Conservation (phyloP, 1,140 invertebrate genomes). For the Monomorium pharaonis region DNA sequence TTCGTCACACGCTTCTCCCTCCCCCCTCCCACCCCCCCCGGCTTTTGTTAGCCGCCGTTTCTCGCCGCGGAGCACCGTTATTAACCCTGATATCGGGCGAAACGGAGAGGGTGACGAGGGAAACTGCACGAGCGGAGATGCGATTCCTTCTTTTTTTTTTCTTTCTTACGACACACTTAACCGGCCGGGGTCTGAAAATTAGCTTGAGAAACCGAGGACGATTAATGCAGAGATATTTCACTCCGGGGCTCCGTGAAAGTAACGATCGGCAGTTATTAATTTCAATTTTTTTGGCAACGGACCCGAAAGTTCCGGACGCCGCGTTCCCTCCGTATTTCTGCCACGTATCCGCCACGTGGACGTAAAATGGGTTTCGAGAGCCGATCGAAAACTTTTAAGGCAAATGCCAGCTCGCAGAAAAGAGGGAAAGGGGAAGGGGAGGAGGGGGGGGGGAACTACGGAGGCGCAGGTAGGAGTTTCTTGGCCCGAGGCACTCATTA, state of each 20-base stretch:
- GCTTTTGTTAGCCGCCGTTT: slow-evolving; percentile 5
- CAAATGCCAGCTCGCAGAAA: too few relatives aligned
- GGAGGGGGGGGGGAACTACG: slow-evolving; percentile 19
- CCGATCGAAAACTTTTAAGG: not conserved
- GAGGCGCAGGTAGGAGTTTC: slow-evolving; percentile 67
- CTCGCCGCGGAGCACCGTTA: not conserved
- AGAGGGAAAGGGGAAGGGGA: too few relatives aligned
- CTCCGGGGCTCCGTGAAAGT: not conserved
- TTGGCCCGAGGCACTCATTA: slow-evolving; percentile 71
- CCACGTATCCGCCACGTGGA: not conserved
- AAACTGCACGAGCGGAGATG: not conserved
- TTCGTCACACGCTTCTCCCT: not conserved
- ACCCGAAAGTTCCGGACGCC: not conserved
- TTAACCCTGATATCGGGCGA: slow-evolving; percentile 16
- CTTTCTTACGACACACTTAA: too few relatives aligned
- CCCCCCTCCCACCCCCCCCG: not conserved
- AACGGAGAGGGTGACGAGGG: not conserved
- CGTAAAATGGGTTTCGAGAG: not conserved
- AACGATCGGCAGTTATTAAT: not conserved
- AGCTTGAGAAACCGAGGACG: not conserved
- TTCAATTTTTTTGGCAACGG: not conserved
- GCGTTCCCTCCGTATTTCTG: not conserved
- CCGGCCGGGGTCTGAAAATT: not conserved
- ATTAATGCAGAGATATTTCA: not conserved
- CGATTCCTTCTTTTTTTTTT: not conserved